phyloP scores from a whole-genome alignment of 2,113 vertebrate species.

The Tricholaema leucomelas region DNA sequence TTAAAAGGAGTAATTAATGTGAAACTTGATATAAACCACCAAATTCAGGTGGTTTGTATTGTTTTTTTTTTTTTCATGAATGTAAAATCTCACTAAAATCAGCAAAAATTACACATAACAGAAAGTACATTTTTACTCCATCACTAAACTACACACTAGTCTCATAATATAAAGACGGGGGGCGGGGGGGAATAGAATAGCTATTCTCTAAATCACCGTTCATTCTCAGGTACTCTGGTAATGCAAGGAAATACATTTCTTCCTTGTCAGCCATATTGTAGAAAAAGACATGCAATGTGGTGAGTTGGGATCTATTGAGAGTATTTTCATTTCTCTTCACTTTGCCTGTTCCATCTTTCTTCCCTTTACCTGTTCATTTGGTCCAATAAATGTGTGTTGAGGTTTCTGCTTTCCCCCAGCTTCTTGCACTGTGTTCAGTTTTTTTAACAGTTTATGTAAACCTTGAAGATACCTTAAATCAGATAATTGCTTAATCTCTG shows the following conservation, averaged over 20 bases:
- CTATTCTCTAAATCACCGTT: background rate
- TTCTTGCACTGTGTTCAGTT: background rate
- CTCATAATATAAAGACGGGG: background rate
- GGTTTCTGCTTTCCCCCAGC: background rate
- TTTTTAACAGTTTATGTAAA: background rate
- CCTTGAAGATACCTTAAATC: background rate
- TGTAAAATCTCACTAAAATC: background rate
- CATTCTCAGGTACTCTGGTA: background rate
- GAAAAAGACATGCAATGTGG: background rate
- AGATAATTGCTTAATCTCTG: background rate
- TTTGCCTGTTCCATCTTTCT: background rate
- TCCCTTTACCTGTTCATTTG: background rate
- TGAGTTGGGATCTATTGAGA: background rate
- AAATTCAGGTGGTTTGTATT: background rate
- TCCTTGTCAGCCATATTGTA: background rate
- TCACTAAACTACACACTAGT: background rate
- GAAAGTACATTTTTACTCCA: background rate
- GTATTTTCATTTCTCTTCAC: background rate
- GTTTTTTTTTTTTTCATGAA: background rate
- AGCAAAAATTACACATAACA: background rate
- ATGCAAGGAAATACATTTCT: background rate
- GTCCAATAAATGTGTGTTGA: accelerated
- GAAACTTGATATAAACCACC: background rate
- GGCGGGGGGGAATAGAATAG: background rate
- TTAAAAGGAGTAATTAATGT: background rate